These are phyloP conservation scores for Parasteatoda tepidariorum DNA, from an alignment of 1,140 invertebrate genomes.

Conservation along the genomic window DNA sequence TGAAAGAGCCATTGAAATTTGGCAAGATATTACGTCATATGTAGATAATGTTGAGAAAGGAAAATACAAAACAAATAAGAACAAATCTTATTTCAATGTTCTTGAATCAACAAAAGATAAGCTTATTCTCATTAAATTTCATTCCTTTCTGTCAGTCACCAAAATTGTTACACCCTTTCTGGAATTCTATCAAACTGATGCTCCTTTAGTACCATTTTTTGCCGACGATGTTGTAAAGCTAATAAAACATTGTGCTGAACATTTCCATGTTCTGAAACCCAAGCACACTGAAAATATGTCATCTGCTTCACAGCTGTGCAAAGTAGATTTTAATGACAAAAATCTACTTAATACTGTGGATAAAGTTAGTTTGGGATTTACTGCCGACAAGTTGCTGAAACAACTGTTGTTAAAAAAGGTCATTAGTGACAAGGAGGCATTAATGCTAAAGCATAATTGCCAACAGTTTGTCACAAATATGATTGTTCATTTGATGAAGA, in stretches of 20 bases:
- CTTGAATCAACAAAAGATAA: neutral
- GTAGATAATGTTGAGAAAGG: constrained; percentile 12
- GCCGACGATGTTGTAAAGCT: constrained; percentile 2
- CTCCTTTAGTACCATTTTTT: neutral
- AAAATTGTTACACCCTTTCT: constrained; percentile 11
- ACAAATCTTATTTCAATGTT: neutral
- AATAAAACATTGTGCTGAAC: neutral
- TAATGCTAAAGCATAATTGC: neutral
- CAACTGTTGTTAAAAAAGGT: neutral
- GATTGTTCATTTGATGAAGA: neutral
- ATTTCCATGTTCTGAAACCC: constrained; percentile 6
- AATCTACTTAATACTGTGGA: too few species aligned
- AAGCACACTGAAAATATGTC: neutral
- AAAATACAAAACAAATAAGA: neutral
- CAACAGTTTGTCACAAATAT: neutral
- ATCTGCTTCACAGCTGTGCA: neutral
- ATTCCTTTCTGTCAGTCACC: neutral
- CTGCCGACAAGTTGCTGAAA: neutral
- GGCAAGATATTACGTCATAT: neutral
- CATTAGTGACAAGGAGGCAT: neutral
- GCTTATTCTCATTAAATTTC: neutral
- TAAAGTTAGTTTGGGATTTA: constrained; percentile 5
- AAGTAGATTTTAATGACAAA: neutral
- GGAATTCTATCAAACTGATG: neutral
- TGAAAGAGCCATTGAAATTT: too few species aligned